A percentile compares a stretch with the other conserved stretches of the same genome.
phyloP scores from a whole-genome alignment of 2,113 vertebrate species.

The Vidua chalybeata region DNA sequence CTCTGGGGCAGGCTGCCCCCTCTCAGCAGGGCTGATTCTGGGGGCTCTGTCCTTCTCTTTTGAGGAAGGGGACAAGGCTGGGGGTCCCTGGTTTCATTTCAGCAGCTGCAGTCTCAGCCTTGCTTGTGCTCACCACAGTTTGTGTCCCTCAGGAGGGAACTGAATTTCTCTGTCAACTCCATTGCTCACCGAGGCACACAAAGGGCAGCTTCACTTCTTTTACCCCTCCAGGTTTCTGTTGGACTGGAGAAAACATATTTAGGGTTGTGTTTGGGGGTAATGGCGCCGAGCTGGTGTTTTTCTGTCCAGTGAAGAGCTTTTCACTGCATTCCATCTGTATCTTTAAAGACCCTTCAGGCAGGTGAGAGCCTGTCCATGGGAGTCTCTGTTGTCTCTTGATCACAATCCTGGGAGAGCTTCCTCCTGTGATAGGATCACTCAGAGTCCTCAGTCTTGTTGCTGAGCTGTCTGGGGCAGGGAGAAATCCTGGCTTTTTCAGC shows the following conservation, averaged over 20 bases:
- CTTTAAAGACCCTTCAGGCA: background rate
- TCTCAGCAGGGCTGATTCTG: background rate
- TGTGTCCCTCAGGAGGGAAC: background rate
- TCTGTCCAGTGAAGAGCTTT: background rate
- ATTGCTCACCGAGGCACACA: background rate
- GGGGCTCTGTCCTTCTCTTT: background rate
- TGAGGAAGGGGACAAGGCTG: background rate
- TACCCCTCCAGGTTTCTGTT: background rate
- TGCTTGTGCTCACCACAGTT: background rate
- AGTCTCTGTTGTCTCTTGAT: conserved; percentile 34
- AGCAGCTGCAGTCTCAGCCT: background rate
- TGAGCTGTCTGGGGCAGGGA: background rate
- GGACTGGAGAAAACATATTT: background rate
- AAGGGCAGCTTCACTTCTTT: background rate
- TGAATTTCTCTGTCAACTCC: background rate
- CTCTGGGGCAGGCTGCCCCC: background rate
- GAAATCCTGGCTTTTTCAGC: background rate
- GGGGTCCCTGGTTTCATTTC: background rate
- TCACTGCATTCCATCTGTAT: conserved; percentile 13
- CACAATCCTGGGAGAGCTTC: background rate
- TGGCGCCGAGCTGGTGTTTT: background rate
- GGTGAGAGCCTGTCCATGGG: conserved; percentile 9
- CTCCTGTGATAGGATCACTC: conserved; percentile 36
- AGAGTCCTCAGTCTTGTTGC: background rate
- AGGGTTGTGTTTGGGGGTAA: background rate